Evolutionary conservation across 2,888 invertebrate species (phyloP).

Genomic region (Marronus borbonicus): DNA sequence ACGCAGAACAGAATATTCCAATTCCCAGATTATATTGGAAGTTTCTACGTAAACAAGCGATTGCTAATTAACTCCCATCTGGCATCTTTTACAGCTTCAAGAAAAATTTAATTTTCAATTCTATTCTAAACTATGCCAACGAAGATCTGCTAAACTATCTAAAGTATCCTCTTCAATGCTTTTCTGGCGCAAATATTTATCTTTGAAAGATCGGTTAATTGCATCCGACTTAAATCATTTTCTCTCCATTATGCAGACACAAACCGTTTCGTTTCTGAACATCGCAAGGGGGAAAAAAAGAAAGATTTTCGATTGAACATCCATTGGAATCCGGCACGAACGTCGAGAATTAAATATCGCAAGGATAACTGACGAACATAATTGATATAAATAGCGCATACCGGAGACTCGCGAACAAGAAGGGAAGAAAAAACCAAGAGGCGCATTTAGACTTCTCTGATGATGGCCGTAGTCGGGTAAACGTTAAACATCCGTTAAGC

Average conservation of each 20-base stretch:
- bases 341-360: constrained; percentile 21
- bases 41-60: no score
- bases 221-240: not conserved
- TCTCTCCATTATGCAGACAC: not conserved
- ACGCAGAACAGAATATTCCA: no score
- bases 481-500: not conserved
- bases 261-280: not conserved
- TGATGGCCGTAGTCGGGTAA: not conserved
- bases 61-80: no score
- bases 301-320: not conserved
- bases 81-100: no score
- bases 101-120: no score
- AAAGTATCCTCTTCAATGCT: not conserved
- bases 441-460: not conserved
- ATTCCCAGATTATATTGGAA: no score
- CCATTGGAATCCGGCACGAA: constrained; percentile 7
- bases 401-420: constrained; percentile 3
- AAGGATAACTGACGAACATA: constrained; percentile 26
- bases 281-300: not conserved
- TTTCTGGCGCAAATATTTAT: not conserved
- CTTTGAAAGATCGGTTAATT: not conserved
- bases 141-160: no score
- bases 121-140: no score
- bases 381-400: constrained; percentile 36
- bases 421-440: not conserved